A percentile compares a stretch with the other conserved stretches of the same genome.
These are phyloP conservation scores for Linurgus olivaceus DNA, from an alignment of 2,797 vertebrate genomes.

Conservation along the genomic window DNA sequence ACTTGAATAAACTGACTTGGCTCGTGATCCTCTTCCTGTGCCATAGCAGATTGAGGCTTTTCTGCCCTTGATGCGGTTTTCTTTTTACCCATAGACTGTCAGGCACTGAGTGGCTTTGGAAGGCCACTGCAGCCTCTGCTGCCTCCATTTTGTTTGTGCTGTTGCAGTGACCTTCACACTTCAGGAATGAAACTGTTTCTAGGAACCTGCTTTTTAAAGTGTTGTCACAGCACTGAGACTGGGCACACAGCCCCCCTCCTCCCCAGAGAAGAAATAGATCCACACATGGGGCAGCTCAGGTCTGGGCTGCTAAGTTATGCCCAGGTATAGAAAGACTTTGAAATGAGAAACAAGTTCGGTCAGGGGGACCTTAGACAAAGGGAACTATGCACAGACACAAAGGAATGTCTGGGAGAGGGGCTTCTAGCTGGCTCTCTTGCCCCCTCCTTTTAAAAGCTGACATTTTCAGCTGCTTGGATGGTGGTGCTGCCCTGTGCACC, in stretches of 20 bases:
- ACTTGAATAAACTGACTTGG: neutral
- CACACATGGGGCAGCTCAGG: neutral
- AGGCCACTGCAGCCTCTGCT: neutral
- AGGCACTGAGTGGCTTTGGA: constrained; percentile 11
- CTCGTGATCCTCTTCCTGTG: neutral
- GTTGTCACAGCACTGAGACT: neutral
- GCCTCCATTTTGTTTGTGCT: constrained; percentile 64
- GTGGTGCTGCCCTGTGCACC: neutral
- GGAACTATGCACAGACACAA: neutral
- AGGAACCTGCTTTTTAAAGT: constrained; percentile 36
- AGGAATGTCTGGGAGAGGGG: neutral
- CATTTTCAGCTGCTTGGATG: neutral
- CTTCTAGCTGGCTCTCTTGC: neutral
- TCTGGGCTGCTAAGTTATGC: neutral
- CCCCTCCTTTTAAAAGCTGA: neutral
- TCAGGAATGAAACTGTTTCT: constrained; percentile 42
- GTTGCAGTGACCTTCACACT: constrained; percentile 64
- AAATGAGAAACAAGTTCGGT: neutral
- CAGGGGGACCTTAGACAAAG: neutral
- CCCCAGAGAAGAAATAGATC: neutral
- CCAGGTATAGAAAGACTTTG: neutral
- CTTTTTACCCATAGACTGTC: constrained; percentile 35
- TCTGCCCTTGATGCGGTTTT: constrained; percentile 11
- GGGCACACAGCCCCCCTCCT: neutral
- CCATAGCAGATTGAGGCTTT: neutral